These are phyloP conservation scores for Porphyrio hochstetteri DNA, from an alignment of 2,113 vertebrate species.

Conservation along the genomic window DNA sequence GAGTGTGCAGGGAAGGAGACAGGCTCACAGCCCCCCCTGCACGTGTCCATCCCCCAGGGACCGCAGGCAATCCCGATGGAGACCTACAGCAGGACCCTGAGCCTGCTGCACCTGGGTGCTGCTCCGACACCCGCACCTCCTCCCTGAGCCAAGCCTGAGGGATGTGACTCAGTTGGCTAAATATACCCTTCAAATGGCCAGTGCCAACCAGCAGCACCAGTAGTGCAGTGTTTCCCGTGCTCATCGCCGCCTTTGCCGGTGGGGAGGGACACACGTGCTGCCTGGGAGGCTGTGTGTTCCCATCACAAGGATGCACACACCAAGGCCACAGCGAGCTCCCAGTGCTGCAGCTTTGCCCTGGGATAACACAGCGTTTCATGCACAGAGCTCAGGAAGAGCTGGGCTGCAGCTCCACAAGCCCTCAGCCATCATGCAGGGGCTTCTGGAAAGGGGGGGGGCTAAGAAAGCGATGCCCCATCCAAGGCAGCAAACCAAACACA, in stretches of 20 bases:
- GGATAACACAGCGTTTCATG: accelerated
- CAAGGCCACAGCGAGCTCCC: background rate
- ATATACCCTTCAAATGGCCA: accelerated
- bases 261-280: background rate
- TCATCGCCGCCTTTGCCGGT: background rate
- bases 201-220: accelerated
- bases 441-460: too few species aligned
- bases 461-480: accelerated
- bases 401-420: background rate
- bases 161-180: background rate
- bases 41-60: accelerated
- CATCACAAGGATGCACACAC: background rate
- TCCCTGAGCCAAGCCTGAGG: background rate
- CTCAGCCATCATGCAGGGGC: accelerated
- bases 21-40: background rate
- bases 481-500: background rate
- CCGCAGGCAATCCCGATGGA: background rate
- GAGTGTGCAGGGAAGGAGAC: background rate
- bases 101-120: background rate
- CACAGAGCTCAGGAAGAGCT: background rate
- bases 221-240: accelerated
- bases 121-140: background rate
- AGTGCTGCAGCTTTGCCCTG: accelerated
- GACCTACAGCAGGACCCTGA: accelerated
- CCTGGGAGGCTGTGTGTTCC: background rate